phyloP scores from a whole-genome alignment of 2,113 vertebrate genomes.

The Beaufortia kweichowensis region DNA sequence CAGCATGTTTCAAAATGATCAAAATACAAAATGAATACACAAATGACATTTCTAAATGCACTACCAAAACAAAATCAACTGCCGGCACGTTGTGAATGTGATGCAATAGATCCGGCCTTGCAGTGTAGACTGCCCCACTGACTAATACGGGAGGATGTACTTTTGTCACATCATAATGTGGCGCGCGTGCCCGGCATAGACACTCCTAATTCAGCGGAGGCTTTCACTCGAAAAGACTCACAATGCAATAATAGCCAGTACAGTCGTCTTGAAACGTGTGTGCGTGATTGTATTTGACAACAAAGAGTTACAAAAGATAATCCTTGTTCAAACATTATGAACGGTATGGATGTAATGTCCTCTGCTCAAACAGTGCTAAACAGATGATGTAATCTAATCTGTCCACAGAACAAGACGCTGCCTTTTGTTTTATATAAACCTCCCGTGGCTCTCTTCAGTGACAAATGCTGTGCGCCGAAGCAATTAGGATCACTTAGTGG shows the following conservation, averaged over 20 bases:
- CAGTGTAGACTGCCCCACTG: too few species aligned
- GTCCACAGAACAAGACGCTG: slow-evolving; percentile 35
- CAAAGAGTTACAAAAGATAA: background rate
- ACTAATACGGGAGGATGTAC: too few species aligned
- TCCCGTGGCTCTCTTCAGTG: slow-evolving; percentile 42
- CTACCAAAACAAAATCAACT: too few species aligned
- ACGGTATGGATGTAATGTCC: background rate
- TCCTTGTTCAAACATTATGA: background rate
- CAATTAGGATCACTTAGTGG: slow-evolving; percentile 61
- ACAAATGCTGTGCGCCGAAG: slow-evolving; percentile 47
- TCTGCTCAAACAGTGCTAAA: background rate
- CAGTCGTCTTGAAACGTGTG: background rate
- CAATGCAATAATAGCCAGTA: background rate
- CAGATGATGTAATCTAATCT: slow-evolving; percentile 41
- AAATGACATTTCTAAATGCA: too few species aligned
- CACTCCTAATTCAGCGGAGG: background rate
- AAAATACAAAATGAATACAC: too few species aligned
- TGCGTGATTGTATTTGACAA: background rate
- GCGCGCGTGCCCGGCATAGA: too few species aligned
- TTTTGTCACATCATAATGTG: too few species aligned
- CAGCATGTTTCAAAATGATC: too few species aligned
- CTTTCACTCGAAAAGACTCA: background rate
- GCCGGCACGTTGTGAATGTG: too few species aligned
- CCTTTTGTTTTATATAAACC: slow-evolving; percentile 46
- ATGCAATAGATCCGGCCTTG: too few species aligned